Evolutionary conservation across 1,140 invertebrate genomes (phyloP).

Genomic region (Rhopalosiphum maidis): DNA sequence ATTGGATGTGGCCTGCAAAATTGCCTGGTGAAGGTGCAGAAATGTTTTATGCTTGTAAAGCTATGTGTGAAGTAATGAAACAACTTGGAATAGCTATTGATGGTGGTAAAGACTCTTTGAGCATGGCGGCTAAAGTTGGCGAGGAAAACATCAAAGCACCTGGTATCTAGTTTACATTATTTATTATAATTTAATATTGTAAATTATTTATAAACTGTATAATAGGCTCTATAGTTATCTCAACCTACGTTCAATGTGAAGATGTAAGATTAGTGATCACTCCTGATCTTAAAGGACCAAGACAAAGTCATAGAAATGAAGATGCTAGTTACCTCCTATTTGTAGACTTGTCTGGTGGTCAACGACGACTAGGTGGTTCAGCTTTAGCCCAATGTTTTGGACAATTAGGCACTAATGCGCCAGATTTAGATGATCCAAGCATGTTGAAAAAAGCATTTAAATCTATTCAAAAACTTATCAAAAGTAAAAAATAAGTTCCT

Average conservation of each 20-base stretch:
- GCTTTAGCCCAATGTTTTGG: slow-evolving; percentile 89
- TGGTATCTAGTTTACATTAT: slow-evolving; percentile 62
- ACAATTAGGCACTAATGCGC: slow-evolving; percentile 81
- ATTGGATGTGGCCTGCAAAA: slow-evolving; percentile 99
- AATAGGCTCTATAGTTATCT: slow-evolving; percentile 87
- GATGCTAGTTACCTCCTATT: slow-evolving; percentile 67
- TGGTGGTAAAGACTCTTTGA: slow-evolving; percentile 97
- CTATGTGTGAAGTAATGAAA: slow-evolving; percentile 88
- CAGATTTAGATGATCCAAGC: slow-evolving; percentile 79
- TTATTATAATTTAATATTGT: not conserved
- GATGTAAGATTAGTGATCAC: slow-evolving; percentile 85
- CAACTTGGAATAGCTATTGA: slow-evolving; percentile 90
- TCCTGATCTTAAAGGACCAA: slow-evolving; percentile 84
- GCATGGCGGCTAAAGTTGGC: slow-evolving; percentile 90
- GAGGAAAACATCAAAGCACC: slow-evolving; percentile 83
- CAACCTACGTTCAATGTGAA: slow-evolving; percentile 92
- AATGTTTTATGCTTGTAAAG: slow-evolving; percentile 84
- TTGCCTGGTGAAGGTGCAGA: slow-evolving; percentile 87
- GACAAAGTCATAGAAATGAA: slow-evolving; percentile 60
- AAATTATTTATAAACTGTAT: slow-evolving; percentile 13
- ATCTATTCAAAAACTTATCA: slow-evolving; percentile 82
- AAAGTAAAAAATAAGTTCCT: slow-evolving; percentile 66
- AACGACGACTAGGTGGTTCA: slow-evolving; percentile 83
- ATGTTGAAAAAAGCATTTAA: slow-evolving; percentile 78
- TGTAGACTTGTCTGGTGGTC: slow-evolving; percentile 73